phyloP scores from a whole-genome alignment of 1,140 invertebrate genomes.

The Leptinotarsa texana region DNA sequence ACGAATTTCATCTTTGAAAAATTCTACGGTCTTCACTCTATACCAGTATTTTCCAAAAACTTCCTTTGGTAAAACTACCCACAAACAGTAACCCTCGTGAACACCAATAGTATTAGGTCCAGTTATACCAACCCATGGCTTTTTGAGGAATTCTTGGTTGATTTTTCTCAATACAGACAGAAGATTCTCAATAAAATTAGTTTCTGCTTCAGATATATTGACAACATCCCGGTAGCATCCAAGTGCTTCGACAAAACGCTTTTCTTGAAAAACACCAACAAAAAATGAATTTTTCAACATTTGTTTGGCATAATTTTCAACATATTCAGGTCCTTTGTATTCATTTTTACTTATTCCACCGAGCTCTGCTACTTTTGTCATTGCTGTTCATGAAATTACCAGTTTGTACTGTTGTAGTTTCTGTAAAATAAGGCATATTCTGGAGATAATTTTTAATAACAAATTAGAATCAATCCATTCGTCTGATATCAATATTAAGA shows the following conservation, averaged over 20 bases:
- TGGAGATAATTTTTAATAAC: no score
- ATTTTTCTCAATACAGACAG: slow-evolving; percentile 36
- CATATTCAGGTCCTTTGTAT: slow-evolving; percentile 17
- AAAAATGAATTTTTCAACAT: slow-evolving; percentile 45
- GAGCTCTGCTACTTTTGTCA: slow-evolving; percentile 38
- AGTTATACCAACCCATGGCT: slow-evolving; percentile 46
- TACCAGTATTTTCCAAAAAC: slow-evolving; percentile 46
- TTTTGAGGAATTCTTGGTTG: slow-evolving; percentile 20
- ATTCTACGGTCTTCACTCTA: slow-evolving; percentile 44
- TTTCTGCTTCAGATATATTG: slow-evolving; percentile 37
- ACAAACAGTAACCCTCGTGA: slow-evolving; percentile 43
- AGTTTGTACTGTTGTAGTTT: no score
- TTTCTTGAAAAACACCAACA: slow-evolving; percentile 44
- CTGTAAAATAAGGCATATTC: no score
- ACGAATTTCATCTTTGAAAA: slow-evolving; percentile 41
- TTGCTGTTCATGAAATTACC: slow-evolving; percentile 10
- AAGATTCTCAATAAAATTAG: slow-evolving; percentile 42
- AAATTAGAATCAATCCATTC: no score
- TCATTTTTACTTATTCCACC: background rate
- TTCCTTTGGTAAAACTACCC: slow-evolving; percentile 42
- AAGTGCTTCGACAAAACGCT: slow-evolving; percentile 43
- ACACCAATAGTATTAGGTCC: slow-evolving; percentile 40
- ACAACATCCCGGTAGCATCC: slow-evolving; percentile 44
- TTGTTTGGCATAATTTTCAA: slow-evolving; percentile 39
- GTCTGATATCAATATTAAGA: no score